Percentiles rank a stretch among this genome's conserved stretches.
These are phyloP conservation scores for Cephalopholis sonnerati DNA, from an alignment of 2,113 vertebrate genomes.

Conservation along the genomic window DNA sequence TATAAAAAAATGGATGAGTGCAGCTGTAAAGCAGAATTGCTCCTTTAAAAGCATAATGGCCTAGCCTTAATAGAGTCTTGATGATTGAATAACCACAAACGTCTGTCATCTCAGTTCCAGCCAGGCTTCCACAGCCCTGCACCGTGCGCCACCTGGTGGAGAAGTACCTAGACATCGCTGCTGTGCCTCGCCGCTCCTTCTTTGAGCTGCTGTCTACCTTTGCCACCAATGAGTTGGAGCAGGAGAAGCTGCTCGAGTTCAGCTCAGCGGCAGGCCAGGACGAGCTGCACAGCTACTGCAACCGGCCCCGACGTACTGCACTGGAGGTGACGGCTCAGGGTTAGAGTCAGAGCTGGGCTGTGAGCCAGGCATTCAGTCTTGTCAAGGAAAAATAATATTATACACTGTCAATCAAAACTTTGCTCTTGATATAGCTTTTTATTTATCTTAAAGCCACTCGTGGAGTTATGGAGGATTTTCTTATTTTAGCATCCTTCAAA, in stretches of 20 bases:
- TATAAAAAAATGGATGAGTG: background rate
- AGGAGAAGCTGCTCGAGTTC: conserved; percentile 92
- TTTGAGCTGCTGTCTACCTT: conserved; percentile 90
- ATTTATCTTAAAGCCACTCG: background rate
- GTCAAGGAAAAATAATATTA: no score
- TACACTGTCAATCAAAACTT: background rate
- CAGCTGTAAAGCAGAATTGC: background rate
- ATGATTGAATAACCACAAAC: background rate
- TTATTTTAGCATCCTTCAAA: background rate
- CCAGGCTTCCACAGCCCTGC: conserved; percentile 89
- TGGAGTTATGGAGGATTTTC: no score
- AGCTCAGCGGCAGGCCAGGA: conserved; percentile 91
- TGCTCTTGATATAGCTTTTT: background rate
- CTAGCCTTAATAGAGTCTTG: no score
- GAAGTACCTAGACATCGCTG: conserved; percentile 89
- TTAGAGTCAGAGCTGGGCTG: background rate
- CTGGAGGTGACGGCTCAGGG: conserved; percentile 85
- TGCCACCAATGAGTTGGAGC: conserved; percentile 86
- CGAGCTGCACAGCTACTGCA: conserved; percentile 91
- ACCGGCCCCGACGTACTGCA: conserved; percentile 88
- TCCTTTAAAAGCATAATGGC: background rate
- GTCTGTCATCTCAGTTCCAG: conserved; percentile 68
- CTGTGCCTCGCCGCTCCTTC: conserved; percentile 93
- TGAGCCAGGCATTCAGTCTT: background rate
- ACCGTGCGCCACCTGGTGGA: conserved; percentile 86